Evolutionary conservation across 2,797 vertebrate species (phyloP).

Genomic region (Dipus sagitta): DNA sequence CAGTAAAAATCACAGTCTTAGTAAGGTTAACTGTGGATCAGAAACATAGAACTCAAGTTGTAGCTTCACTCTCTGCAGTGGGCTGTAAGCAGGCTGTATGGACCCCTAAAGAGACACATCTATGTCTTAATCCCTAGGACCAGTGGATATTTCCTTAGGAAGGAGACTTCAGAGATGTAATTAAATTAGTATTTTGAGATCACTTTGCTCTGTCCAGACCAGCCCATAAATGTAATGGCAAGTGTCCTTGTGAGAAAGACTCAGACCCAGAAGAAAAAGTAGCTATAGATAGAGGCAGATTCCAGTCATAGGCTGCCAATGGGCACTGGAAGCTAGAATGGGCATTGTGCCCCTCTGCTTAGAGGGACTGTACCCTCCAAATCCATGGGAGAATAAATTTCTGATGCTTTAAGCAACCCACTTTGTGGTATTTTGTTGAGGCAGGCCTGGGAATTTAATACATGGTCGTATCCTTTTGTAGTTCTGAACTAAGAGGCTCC

Average conservation of each 20-base stretch:
- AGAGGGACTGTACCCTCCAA: not conserved
- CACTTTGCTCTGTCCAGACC: not conserved
- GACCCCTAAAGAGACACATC: not conserved
- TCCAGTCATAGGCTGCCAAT: not conserved
- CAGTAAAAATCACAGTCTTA: not conserved
- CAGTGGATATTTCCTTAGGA: not conserved
- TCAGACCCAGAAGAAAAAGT: not conserved
- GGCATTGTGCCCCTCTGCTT: not conserved
- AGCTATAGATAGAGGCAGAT: not conserved
- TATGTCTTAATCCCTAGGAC: not conserved
- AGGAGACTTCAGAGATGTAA: not conserved
- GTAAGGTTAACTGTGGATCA: not conserved
- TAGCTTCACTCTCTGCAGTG: not conserved
- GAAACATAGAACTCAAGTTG: constrained; percentile 10
- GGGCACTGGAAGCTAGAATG: not conserved
- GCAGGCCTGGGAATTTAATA: not conserved
- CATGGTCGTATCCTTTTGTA: not conserved
- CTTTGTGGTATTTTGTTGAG: not conserved
- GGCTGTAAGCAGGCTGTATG: not conserved
- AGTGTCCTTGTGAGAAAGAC: not conserved
- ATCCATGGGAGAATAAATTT: not conserved
- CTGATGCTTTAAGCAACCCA: not conserved
- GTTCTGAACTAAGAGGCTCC: not conserved
- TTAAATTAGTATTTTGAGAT: not conserved
- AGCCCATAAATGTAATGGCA: not conserved